Percentiles rank a stretch among this genome's conserved stretches.
Evolutionary conservation across 2,113 vertebrate genomes (phyloP).

Genomic region (Etheostoma cragini): DNA sequence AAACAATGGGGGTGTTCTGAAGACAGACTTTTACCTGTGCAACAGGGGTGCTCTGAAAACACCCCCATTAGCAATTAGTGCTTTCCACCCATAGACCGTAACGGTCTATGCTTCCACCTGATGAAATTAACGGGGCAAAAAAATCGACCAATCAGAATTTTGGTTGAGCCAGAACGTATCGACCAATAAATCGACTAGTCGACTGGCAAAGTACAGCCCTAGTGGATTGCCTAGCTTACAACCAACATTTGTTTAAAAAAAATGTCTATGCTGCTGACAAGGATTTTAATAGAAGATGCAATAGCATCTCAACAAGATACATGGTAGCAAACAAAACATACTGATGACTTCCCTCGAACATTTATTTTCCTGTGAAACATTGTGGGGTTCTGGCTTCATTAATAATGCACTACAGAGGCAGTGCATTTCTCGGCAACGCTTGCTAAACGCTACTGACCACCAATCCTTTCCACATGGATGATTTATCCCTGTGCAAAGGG

Average conservation of each 20-base stretch:
- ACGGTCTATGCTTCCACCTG: too few species aligned
- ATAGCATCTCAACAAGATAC: background rate
- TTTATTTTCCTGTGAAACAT: slow-evolving; percentile 31
- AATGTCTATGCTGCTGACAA: background rate
- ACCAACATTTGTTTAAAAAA: background rate
- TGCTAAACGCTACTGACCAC: slow-evolving; percentile 6
- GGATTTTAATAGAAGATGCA: background rate
- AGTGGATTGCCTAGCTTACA: background rate
- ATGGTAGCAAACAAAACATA: background rate
- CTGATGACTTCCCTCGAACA: background rate
- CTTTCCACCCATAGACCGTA: too few species aligned
- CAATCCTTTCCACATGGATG: background rate
- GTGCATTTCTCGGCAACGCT: slow-evolving; percentile 21
- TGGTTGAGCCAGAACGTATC: too few species aligned
- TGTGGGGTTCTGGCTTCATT: slow-evolving; percentile 17
- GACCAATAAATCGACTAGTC: too few species aligned
- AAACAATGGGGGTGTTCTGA: too few species aligned
- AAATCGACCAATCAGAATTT: too few species aligned
- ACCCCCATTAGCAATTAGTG: too few species aligned
- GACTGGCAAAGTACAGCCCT: too few species aligned
- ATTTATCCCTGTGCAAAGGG: slow-evolving; percentile 12
- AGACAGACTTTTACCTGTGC: too few species aligned
- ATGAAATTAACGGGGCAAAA: too few species aligned
- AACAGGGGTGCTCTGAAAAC: too few species aligned
- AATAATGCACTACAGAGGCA: slow-evolving; percentile 57